Evolutionary conservation across 2,888 invertebrate species (phyloP), one percentile per base, ranked within the genome.

Genomic region (Vanessa cardui): DNA sequence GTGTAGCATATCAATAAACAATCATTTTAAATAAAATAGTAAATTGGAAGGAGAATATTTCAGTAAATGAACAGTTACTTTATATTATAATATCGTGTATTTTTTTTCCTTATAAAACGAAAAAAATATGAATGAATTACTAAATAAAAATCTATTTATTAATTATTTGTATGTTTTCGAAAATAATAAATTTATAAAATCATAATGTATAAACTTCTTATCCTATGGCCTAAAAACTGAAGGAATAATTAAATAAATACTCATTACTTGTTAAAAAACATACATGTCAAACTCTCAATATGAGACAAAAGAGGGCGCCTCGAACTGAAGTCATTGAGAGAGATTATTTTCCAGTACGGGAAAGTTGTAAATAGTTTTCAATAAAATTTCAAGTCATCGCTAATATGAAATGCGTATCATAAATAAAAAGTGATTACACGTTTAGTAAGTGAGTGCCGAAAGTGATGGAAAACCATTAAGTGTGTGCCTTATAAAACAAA

Each of bases 321-420:
- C 67, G 58, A 73, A 66, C 69, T 67, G 68, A 74, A 73, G 74
- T 74, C 68, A 68, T 68, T 66, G 72, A 77, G 73, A 70, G 74
- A 75, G 75, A 79, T 72, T 76, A 78, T 76, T 78, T 80, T 82
- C 79, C 78, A 82, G 83, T 84, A 85, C 86, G 87, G 88, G 90
- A 92, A 90, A 92, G 92, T 92, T 92, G 90, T 91, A 89, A 90
- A 89, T 91, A 90, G 86, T 90, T 90, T 89, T 85, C 80, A 78
- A 74, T 78, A 82, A 80, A 85, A 83, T 83, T 85, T 82, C 76
- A 77, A 81, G 77, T 75, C 80, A 82, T 75, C 79, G 79, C 74
- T 68, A 70, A 68, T 77, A 76, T 72, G 77, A 78, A 73, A 79
- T 77, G 80, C 76, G 66, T 79, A 78, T 75, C 76, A 74, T 81